These are phyloP conservation scores for Vespertilio murinus DNA, from an alignment of 2,797 vertebrate genomes.

Conservation along the genomic window DNA sequence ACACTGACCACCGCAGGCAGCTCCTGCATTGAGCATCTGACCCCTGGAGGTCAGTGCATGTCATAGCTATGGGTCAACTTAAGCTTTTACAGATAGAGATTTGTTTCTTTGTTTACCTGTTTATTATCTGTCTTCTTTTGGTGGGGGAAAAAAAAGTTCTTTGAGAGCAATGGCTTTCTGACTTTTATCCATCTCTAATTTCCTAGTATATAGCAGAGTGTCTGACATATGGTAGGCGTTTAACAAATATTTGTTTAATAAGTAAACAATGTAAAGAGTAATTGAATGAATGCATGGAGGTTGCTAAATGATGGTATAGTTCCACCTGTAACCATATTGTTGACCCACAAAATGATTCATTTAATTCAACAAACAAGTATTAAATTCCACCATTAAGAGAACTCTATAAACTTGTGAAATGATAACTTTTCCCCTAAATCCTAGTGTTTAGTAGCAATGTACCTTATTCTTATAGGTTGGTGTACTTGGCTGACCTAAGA, in stretches of 20 bases:
- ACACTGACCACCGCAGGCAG: too few species aligned
- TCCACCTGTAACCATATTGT: not conserved
- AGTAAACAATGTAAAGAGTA: conserved; percentile 25
- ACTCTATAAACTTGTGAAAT: conserved; percentile 32
- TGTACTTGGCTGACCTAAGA: not conserved
- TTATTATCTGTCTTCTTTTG: not conserved
- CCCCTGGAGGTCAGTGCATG: too few species aligned
- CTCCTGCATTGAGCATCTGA: too few species aligned
- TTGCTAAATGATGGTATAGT: not conserved
- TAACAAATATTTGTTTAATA: not conserved
- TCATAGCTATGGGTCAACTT: too few species aligned
- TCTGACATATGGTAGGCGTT: not conserved
- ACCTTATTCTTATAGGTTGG: not conserved
- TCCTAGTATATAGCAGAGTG: not conserved
- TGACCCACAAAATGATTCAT: not conserved
- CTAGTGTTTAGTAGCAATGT: not conserved
- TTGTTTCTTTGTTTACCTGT: not conserved
- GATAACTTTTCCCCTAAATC: not conserved
- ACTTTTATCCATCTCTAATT: not conserved
- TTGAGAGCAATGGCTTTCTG: not conserved
- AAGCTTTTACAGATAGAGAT: too few species aligned
- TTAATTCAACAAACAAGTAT: not conserved
- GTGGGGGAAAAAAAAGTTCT: not conserved
- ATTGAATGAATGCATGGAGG: not conserved
- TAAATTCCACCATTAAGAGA: conserved; percentile 3